These are phyloP conservation scores for Acipenser ruthenus DNA, from an alignment of 2,797 vertebrate genomes.

Conservation along the genomic window DNA sequence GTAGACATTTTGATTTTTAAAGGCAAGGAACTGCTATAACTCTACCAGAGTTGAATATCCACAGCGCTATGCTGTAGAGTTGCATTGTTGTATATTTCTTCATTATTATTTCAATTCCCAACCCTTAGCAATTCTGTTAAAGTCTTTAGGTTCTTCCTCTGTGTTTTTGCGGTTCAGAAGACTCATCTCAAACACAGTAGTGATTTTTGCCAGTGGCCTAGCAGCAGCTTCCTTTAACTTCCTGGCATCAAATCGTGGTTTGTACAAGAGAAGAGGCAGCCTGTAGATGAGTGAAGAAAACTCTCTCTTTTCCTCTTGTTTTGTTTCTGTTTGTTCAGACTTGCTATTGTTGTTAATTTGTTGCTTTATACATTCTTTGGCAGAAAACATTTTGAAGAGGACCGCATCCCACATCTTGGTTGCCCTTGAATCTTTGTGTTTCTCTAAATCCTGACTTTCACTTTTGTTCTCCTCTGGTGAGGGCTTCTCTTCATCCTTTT, in stretches of 20 bases:
- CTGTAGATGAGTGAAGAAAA: conserved; percentile 52
- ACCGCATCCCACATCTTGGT: conserved; percentile 88
- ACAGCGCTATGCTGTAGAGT: too few species aligned
- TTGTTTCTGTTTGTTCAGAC: conserved; percentile 33
- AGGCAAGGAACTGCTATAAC: too few species aligned
- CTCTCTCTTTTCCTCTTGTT: conserved; percentile 38
- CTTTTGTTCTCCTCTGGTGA: conserved; percentile 21
- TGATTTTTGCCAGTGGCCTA: conserved; percentile 61
- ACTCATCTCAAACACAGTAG: conserved; percentile 55
- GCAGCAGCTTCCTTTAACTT: conserved; percentile 79
- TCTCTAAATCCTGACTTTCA: conserved; percentile 26
- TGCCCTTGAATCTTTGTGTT: conserved; percentile 54
- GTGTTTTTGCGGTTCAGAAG: conserved; percentile 50
- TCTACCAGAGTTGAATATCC: too few species aligned
- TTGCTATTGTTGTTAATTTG: conserved; percentile 43
- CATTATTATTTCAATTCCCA: conserved; percentile 54
- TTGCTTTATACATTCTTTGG: conserved; percentile 56
- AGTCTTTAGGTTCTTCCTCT: conserved; percentile 66
- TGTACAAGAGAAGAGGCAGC: conserved; percentile 74
- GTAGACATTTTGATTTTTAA: too few species aligned
- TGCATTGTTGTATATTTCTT: too few species aligned
- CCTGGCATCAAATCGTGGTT: conserved; percentile 81
- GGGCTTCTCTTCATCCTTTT: conserved; percentile 13
- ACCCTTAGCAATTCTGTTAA: conserved; percentile 77
- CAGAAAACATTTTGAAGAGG: conserved; percentile 77